Base-by-base conservation (phyloP, 1,140 invertebrate species). In the Zophobas morio region DNA sequence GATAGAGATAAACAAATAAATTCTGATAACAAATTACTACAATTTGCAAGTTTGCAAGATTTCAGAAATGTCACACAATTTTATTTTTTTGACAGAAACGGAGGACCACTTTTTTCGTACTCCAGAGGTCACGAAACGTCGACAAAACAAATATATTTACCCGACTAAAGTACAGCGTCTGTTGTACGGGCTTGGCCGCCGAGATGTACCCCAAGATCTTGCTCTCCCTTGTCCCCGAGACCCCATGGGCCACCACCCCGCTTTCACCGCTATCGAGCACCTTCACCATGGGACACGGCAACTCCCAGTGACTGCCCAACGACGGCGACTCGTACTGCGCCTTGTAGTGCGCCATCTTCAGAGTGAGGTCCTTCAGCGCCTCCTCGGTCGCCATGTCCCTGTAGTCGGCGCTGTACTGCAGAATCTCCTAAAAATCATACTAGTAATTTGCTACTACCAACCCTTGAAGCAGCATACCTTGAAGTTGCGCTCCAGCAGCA, bases 321-420 rank as follows among this genome's bases (percentile, higher is more conserved):
- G 94, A 90, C 73, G 96, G 88, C 0, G 94, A 90, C 84, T 98
- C 93, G 84, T 98, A 97, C 54, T 92, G 90, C 37, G 90, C 87
- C 82, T 93, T 90, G 85, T 97, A 98, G 85, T 98, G 96, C 42
- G 95, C 91, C 80, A 98, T 93, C 81, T 97, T 93, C 78, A 92
- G 89, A 70, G 93, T 88, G 74, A 98, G 91, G 85, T 98, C 96
- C 78, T 94, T 90, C 32, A 95, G 88, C 0, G 96, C 96, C 79
- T 91, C 85, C 2, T 92, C 90, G 2, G 90, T 89, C 66, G 93
- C 94, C 92, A 96, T 94, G 4, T 91, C 91, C 51, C 89, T 89
- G 85, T 98, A 98, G 85, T 98, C 97, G 0, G 95, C 94, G 81
- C 94, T 96, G 86, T 95, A 94, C n/a, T 94, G 90, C 78, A 98